phyloP scores from a whole-genome alignment of 2,113 vertebrate species.

The Cryptotis parvus region DNA sequence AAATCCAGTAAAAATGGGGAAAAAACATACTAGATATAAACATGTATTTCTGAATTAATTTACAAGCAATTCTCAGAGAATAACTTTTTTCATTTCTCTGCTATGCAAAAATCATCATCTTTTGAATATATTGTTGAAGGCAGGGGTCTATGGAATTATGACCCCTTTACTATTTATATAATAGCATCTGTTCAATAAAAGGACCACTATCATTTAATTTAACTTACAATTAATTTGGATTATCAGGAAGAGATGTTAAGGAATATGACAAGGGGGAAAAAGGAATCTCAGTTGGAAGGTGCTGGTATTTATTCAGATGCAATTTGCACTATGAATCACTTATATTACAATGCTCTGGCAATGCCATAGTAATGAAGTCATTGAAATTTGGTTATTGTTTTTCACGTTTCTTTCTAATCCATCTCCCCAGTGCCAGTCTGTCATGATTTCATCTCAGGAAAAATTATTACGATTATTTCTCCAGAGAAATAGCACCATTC shows the following conservation, averaged over 20 bases:
- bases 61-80: neutral
- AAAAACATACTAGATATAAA: neutral
- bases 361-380: neutral
- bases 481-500: neutral
- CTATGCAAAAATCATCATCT: neutral
- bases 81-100: neutral
- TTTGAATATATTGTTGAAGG: neutral
- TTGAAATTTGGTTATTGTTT: neutral
- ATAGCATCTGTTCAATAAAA: neutral
- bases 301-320: neutral
- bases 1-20: neutral
- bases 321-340: accelerated
- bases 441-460: neutral
- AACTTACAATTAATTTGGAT: accelerated
- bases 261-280: neutral
- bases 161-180: too few relatives aligned
- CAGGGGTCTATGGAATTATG: neutral
- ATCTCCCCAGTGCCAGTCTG: neutral
- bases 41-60: neutral
- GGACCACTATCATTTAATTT: neutral
- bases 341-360: neutral
- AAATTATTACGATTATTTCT: neutral
- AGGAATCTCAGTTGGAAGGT: neutral
- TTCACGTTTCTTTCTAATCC: neutral
- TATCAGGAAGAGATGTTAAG: neutral